These are phyloP conservation scores for Clytia hemisphaerica DNA, from an alignment of 30 jellyfish, hydroid and myxozoan genomes.

Conservation along the genomic window DNA sequence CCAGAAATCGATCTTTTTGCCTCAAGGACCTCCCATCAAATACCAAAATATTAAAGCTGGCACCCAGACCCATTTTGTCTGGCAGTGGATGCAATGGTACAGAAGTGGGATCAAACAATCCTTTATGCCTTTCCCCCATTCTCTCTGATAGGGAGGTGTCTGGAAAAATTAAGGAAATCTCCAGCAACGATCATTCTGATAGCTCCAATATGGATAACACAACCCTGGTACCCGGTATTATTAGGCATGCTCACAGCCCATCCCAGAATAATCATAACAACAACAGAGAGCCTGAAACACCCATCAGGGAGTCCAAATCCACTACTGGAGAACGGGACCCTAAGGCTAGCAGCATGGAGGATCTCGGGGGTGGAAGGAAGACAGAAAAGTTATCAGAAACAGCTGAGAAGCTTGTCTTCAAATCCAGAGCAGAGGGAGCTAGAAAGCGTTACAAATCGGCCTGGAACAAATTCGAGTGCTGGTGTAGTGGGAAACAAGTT, in stretches of 20 bases:
- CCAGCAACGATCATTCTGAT: too few species aligned
- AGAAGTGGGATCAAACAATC: constrained; percentile 10
- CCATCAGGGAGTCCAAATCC: constrained; percentile 4
- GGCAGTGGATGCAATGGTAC: constrained; percentile 8
- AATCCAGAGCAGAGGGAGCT: constrained; percentile 4
- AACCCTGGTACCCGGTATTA: too few species aligned
- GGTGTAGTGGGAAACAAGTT: constrained; percentile 7
- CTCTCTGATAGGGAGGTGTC: constrained; percentile 19
- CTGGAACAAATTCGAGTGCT: constrained; percentile 9
- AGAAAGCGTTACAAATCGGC: constrained; percentile 20
- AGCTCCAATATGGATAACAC: too few species aligned
- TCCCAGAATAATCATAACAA: not conserved
- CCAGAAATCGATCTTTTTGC: constrained; percentile 16
- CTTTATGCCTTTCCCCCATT: constrained; percentile 19
- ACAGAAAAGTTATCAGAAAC: constrained; percentile 2
- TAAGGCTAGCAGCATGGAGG: constrained; percentile 23
- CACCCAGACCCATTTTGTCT: not conserved
- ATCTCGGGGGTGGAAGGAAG: constrained; percentile 7
- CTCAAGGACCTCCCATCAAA: constrained; percentile 13
- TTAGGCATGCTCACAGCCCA: constrained; percentile 1
- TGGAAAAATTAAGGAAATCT: too few species aligned
- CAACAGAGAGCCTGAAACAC: not conserved
- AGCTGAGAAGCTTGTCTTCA: constrained; percentile 13
- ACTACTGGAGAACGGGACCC: constrained; percentile 8
- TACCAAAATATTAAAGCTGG: constrained; percentile 9